phyloP scores from a whole-genome alignment of 2,797 vertebrate species.

The Catostomus latipinnis region DNA sequence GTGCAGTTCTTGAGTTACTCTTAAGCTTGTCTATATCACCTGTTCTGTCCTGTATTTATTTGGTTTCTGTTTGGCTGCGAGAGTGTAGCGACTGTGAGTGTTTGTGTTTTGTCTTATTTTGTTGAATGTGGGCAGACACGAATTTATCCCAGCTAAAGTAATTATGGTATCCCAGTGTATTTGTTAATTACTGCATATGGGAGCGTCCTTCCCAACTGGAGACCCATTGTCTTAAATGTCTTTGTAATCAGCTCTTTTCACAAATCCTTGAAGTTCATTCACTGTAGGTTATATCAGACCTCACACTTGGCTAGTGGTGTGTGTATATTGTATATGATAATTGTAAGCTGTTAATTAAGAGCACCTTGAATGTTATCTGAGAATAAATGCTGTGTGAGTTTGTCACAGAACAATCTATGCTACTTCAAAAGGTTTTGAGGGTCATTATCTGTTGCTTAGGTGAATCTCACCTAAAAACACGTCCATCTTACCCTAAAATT shows the following conservation, averaged over 20 bases:
- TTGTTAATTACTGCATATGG: slow-evolving; percentile 18
- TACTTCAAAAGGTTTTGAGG: slow-evolving; percentile 11
- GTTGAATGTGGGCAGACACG: neutral
- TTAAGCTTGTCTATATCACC: neutral
- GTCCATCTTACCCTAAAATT: no score
- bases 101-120: slow-evolving; percentile 20
- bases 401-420: neutral
- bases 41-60: neutral
- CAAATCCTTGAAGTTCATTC: slow-evolving; percentile 2
- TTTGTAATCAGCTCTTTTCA: slow-evolving; percentile 28
- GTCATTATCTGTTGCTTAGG: neutral
- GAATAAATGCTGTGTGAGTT: neutral
- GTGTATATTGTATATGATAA: neutral
- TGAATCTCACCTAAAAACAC: no score
- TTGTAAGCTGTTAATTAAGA: neutral
- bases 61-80: neutral
- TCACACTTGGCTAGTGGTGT: slow-evolving; percentile 4
- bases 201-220: neutral
- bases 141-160: slow-evolving; percentile 13
- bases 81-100: neutral
- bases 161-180: slow-evolving; percentile 8
- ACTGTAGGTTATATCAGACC: neutral
- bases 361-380: neutral
- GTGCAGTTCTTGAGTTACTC: neutral
- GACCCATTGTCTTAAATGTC: slow-evolving; percentile 22